Base-by-base conservation (phyloP, 2,113 vertebrate genomes). In the Ceyx cyanopectus region DNA sequence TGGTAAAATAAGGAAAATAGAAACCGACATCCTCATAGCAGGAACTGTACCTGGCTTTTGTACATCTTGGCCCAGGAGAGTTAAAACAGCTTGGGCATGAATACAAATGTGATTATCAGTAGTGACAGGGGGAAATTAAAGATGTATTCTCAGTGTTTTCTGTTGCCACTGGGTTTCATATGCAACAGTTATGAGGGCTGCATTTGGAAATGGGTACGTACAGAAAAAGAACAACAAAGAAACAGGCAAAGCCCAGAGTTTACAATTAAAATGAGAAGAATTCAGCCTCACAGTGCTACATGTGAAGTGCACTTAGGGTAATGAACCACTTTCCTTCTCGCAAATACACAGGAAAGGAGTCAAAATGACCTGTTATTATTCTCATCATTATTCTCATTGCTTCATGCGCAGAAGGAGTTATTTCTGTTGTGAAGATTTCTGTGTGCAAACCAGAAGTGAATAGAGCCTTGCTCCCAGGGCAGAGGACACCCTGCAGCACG, bases 311-410 rank as follows among this genome's bases (percentile, higher is more conserved):
- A 54, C 54, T 56, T 27, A 30, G 81, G 37, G 70, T n/a, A 89
- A 60, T 32, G 5, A 1, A 5, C 19, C 43, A 0, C 67, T 62
- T 73, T 23, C 67, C 40, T 62, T 27, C 0, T 0, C 10, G 2
- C 7, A 68, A 79, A 69, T 3, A 58, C 78, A 5, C 37, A 17
- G 90, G 82, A 69, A 85, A 68, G 76, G 76, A 74, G 48, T 5
- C 34, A 9, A 48, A 86, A 48, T 2, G 13, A 53, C 53, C 77
- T 4, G 62, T 53, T 45, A 81, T 96, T 92, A 81, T 78, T 72
- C 3, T 41, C 90, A 57, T 85, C 65, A 66, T 82, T 73, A 15
- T 80, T 63, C 9, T 6, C 15, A 18, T 4, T 88, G 56, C 82
- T 63, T 7, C 1, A 24, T 17, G 1, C 7, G 72, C 51, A 13